Base-by-base conservation (phyloP, 2,888 invertebrate species). In the Hedychridium roseum region DNA sequence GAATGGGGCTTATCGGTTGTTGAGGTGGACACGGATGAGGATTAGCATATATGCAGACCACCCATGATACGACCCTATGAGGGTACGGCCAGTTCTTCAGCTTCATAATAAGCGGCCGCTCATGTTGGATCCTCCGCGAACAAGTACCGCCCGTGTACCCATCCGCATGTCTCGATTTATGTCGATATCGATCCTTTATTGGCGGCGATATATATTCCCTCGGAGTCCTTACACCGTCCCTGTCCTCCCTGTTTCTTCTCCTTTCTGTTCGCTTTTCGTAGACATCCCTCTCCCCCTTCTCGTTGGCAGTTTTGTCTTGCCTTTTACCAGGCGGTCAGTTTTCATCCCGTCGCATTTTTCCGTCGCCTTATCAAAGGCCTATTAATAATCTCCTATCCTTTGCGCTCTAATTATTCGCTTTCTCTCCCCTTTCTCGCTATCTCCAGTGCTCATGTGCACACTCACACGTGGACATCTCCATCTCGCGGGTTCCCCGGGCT, bases 141-240 rank as follows among this genome's bases (percentile, higher is more conserved):
- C 77, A 78, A 71, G 76, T 66, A 67, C 71, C 71, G 73, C 62
- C 61, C 76, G 66, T 78, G 76, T 77, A 70, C 68, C 77, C 74
- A 77, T 76, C 75, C 69, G 68, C 71, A 71, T 68, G 73, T 75
- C 70, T 73, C 74, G 76, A 78, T 78, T 78, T 77, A 78, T 78
- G 73, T 70, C 73, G 74, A 75, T 77, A 76, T 73, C 71, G 74
- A 71, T 73, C 74, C 71, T 71, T 73, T 76, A 77, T 74, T 73
- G 76, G 70, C 77, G 65, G 68, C 70, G 66, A 71, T 74, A 65
- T 66, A 71, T 70, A 68, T 66, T 66, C 66, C 56, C 48, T 55
- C 32, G 60, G 48, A 43, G 32, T 51, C 50, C 57, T 49, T 57
- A 55, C 62, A 55, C 50, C 59, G 56, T 51, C 53, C 55, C 45